Percentiles rank a stretch among this genome's conserved stretches.
Evolutionary conservation across 2,888 invertebrate species (phyloP).

Genomic region (Eudemis profundana): DNA sequence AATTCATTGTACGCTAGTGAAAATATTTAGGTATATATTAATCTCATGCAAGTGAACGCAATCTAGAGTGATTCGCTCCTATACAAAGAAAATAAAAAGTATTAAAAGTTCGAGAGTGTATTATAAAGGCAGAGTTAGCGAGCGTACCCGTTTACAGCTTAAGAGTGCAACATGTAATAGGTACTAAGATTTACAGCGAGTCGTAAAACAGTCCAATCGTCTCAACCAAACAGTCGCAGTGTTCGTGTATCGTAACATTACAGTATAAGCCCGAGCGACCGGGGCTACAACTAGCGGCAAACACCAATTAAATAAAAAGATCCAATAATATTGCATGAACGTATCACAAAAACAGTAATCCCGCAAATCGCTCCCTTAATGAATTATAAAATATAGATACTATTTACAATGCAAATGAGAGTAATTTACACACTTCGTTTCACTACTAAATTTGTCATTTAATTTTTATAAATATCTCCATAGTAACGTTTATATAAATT

Average conservation of each 20-base stretch:
- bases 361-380: slow-evolving; percentile 62
- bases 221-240: slow-evolving; percentile 58
- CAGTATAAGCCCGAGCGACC: slow-evolving; percentile 25
- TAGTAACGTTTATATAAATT: slow-evolving; percentile 75
- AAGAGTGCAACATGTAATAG: slow-evolving; percentile 28
- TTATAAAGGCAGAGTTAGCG: slow-evolving; percentile 12
- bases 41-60: slow-evolving; percentile 23
- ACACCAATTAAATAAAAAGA: slow-evolving; percentile 56
- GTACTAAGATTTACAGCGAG: slow-evolving; percentile 60
- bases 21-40: slow-evolving; percentile 12
- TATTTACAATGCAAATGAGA: slow-evolving; percentile 82
- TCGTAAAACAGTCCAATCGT: slow-evolving; percentile 12
- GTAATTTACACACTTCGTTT: slow-evolving; percentile 73
- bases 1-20: slow-evolving; percentile 26
- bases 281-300: slow-evolving; percentile 38
- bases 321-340: slow-evolving; percentile 75
- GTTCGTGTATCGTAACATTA: slow-evolving; percentile 51
- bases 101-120: slow-evolving; percentile 25
- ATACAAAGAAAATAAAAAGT: slow-evolving; percentile 24
- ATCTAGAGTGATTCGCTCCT: slow-evolving; percentile 3
- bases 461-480: slow-evolving; percentile 74
- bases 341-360: slow-evolving; percentile 72
- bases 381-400: slow-evolving; percentile 66
- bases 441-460: slow-evolving; percentile 82
- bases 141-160: slow-evolving; percentile 12